phyloP scores from a whole-genome alignment of 2,113 vertebrate genomes.

The Barbus barbus region DNA sequence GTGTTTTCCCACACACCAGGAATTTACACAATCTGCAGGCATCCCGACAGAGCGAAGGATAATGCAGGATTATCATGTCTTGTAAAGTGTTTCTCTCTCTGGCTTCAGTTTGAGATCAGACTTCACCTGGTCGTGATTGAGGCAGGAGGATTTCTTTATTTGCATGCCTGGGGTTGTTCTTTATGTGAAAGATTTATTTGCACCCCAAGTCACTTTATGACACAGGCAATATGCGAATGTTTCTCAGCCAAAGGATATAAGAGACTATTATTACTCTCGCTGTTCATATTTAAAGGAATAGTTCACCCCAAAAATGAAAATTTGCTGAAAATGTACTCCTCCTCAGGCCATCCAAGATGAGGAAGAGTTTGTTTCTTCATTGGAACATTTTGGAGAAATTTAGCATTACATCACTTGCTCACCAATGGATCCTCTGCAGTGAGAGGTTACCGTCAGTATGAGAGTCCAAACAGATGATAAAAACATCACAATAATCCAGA shows the following conservation, averaged over 20 bases:
- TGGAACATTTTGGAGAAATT: too few relatives aligned
- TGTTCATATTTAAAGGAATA: not conserved
- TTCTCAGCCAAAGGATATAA: not conserved
- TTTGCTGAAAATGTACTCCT: too few relatives aligned
- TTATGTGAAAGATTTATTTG: slow-evolving; percentile 17
- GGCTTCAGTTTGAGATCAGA: not conserved
- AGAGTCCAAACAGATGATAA: too few relatives aligned
- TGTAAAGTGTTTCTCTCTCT: slow-evolving; percentile 18
- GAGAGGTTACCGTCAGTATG: too few relatives aligned
- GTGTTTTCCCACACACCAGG: not conserved
- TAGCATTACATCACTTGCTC: too few relatives aligned
- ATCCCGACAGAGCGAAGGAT: not conserved
- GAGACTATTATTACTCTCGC: too few relatives aligned
- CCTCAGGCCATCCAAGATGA: too few relatives aligned
- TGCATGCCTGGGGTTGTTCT: not conserved
- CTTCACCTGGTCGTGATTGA: not conserved
- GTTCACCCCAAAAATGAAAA: too few relatives aligned
- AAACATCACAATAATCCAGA: too few relatives aligned
- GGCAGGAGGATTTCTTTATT: not conserved
- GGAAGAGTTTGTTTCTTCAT: too few relatives aligned
- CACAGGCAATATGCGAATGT: not conserved
- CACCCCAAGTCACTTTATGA: not conserved
- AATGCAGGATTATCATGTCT: slow-evolving; percentile 27
- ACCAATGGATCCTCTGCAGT: too few relatives aligned
- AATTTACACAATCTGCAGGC: slow-evolving; percentile 3